Evolutionary conservation across 2,888 invertebrate genomes (phyloP).

Genomic region (Meghimatium bilineatum): DNA sequence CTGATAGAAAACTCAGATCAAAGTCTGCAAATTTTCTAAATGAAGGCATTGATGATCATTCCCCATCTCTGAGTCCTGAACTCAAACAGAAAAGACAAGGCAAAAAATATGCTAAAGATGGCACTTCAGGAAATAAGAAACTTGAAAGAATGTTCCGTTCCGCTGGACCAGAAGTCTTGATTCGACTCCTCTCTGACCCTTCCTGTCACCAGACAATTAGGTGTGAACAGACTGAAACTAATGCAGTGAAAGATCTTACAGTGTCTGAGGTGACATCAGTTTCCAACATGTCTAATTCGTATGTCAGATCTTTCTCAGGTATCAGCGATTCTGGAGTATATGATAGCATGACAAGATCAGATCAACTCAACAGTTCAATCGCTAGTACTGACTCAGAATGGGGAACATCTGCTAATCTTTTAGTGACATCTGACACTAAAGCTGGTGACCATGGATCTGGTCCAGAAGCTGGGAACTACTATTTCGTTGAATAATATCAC

Average conservation of each 20-base stretch:
- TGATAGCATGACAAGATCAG: conserved; percentile 45
- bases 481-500: background rate
- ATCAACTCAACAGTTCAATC: conserved; percentile 36
- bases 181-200: background rate
- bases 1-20: conserved; percentile 63
- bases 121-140: background rate
- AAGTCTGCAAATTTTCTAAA: conserved; percentile 65
- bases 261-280: background rate
- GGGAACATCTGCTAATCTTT: conserved; percentile 19
- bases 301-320: conserved; percentile 41
- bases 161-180: conserved; percentile 33
- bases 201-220: background rate
- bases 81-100: conserved; percentile 34
- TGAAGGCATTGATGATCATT: conserved; percentile 48
- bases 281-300: conserved; percentile 29
- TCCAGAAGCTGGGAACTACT: conserved; percentile 30
- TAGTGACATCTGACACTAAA: conserved; percentile 21
- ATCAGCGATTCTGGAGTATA: conserved; percentile 45
- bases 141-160: conserved; percentile 37
- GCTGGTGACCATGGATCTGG: background rate
- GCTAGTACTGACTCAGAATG: conserved; percentile 45
- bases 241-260: background rate
- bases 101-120: background rate
- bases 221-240: background rate
- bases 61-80: conserved; percentile 43